phyloP scores from a whole-genome alignment of 2,113 vertebrate species.

The Paracanthobrama guichenoti region DNA sequence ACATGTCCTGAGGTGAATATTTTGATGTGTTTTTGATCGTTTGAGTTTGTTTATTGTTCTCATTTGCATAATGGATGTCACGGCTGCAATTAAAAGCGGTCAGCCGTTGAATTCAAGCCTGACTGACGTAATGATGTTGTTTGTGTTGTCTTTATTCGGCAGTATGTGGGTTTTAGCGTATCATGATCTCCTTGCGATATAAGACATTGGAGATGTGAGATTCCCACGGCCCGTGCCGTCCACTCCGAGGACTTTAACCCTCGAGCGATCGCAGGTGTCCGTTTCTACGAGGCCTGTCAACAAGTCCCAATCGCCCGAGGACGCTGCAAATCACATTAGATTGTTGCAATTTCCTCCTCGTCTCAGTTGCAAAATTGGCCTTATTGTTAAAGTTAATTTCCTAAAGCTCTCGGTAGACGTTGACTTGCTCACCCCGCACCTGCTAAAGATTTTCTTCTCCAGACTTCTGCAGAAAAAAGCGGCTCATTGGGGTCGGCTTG shows the following conservation, averaged over 20 bases:
- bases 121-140: not conserved
- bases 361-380: conserved; percentile 57
- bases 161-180: not conserved
- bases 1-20: not conserved
- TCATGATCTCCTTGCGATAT: not conserved
- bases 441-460: conserved; percentile 53
- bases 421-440: conserved; percentile 60
- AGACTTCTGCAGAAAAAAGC: conserved; percentile 41
- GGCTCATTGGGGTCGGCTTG: conserved; percentile 71
- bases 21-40: conserved; percentile 14
- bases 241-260: conserved; percentile 30
- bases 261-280: conserved; percentile 45
- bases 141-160: conserved; percentile 2
- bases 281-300: conserved; percentile 59
- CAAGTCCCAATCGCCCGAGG: conserved; percentile 60
- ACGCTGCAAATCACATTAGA: conserved; percentile 62
- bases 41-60: conserved; percentile 18
- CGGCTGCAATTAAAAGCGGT: conserved; percentile 16
- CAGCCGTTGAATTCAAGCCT: not conserved
- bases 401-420: conserved; percentile 47
- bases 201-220: not conserved
- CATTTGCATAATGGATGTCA: conserved; percentile 14
- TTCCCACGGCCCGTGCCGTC: not conserved
- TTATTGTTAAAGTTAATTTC: conserved; percentile 60
- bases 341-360: conserved; percentile 55